These are phyloP conservation scores for Motacilla alba DNA, from an alignment of 2,113 vertebrate genomes.

Conservation along the genomic window DNA sequence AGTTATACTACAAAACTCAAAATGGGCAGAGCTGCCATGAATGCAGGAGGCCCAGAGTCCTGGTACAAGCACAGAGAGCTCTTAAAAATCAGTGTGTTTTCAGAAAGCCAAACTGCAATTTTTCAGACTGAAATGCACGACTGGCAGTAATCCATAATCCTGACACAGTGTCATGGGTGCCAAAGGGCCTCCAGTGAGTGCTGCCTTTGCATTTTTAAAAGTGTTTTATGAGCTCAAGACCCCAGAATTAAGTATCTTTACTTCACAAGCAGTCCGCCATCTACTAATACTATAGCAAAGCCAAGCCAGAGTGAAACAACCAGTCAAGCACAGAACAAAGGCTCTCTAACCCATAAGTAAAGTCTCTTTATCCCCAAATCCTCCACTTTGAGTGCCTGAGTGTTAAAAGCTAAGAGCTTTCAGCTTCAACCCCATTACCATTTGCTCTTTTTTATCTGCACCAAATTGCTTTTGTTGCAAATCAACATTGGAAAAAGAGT, in stretches of 20 bases:
- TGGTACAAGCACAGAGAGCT: not conserved
- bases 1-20: not conserved
- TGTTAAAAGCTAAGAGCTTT: slow-evolving; percentile 41
- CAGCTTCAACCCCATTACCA: not conserved
- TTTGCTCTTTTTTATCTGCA: not conserved
- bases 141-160: slow-evolving; percentile 55
- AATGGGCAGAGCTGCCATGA: not conserved
- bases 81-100: not conserved
- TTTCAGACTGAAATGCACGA: slow-evolving; percentile 1
- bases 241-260: not conserved
- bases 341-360: not conserved
- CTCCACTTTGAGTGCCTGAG: not conserved
- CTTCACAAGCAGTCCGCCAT: not conserved
- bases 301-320: not conserved
- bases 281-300: not conserved
- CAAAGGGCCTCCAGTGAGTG: slow-evolving; percentile 25
- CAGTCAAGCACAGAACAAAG: slow-evolving; percentile 19
- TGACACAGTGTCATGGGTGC: slow-evolving; percentile 12
- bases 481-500: not conserved
- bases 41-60: not conserved
- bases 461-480: not conserved
- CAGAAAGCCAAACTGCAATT: slow-evolving; percentile 1
- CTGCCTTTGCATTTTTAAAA: slow-evolving; percentile 45
- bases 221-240: not conserved
- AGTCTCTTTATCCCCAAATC: slow-evolving; percentile 9